Percentiles rank a stretch among this genome's conserved stretches.
Conservation (phyloP, 2,113 vertebrate species). For the Callipepla squamata region DNA sequence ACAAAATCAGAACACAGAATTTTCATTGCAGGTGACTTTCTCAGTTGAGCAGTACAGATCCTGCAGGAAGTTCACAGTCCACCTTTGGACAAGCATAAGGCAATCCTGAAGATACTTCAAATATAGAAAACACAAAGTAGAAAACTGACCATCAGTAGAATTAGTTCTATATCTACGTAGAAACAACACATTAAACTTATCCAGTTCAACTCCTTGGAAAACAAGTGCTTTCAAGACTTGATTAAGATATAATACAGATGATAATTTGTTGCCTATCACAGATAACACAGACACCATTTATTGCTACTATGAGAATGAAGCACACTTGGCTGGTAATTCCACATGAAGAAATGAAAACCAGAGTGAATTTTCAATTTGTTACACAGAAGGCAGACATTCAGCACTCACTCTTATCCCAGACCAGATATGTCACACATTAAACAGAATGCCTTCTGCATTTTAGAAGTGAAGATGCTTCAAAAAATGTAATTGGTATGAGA, state of each 20-base stretch:
- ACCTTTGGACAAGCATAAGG: not conserved
- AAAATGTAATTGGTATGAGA: not conserved
- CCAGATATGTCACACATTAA: not conserved
- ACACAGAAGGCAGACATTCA: not conserved
- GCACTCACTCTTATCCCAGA: not conserved
- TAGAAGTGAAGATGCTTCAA: not conserved
- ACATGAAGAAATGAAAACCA: slow-evolving; percentile 12
- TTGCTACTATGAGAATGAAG: not conserved
- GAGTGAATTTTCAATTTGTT: not conserved
- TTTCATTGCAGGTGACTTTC: not conserved
- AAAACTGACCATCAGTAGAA: not conserved
- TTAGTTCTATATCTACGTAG: not conserved
- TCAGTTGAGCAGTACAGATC: not conserved
- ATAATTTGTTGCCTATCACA: slow-evolving; percentile 1
- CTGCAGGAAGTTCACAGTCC: not conserved
- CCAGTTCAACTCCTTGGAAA: not conserved
- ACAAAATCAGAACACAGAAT: not conserved
- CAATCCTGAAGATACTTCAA: not conserved
- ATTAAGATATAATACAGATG: not conserved
- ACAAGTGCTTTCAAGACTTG: no score
- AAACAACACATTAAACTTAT: not conserved
- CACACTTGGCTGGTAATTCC: not conserved
- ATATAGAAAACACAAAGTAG: not conserved
- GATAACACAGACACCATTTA: slow-evolving; percentile 11
- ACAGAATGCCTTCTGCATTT: not conserved